Evolutionary conservation across 2,888 invertebrate genomes (phyloP).

Genomic region (Schrankia costaestrigalis): DNA sequence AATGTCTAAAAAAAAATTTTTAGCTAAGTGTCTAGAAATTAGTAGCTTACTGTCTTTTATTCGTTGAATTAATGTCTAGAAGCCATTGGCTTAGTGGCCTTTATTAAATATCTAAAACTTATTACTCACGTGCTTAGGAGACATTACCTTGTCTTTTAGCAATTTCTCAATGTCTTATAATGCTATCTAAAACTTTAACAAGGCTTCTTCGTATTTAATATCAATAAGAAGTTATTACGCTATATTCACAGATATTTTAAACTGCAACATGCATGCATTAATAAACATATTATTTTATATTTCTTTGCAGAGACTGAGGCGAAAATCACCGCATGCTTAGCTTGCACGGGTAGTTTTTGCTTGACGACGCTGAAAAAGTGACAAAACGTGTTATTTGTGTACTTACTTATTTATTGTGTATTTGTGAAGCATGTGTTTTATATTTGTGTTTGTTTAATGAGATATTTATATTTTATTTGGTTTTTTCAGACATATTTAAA

Average conservation of each 20-base stretch:
- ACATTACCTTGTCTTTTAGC: too few species aligned
- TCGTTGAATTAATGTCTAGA: too few species aligned
- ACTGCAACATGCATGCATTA: conserved; percentile 35
- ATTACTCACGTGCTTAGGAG: too few species aligned
- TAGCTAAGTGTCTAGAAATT: too few species aligned
- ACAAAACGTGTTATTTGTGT: conserved; percentile 6
- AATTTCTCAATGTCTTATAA: too few species aligned
- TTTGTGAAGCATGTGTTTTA: conserved; percentile 24
- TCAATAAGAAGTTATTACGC: too few species aligned
- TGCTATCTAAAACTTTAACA: too few species aligned
- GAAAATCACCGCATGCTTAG: conserved; percentile 77
- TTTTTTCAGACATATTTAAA: not conserved
- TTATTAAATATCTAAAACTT: too few species aligned
- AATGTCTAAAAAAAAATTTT: too few species aligned
- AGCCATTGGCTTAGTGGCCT: too few species aligned
- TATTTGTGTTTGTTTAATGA: conserved; percentile 11
- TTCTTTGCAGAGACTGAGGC: conserved; percentile 71
- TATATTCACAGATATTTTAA: not conserved
- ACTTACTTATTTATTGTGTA: conserved; percentile 5
- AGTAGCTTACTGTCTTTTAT: too few species aligned
- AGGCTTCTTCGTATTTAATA: too few species aligned
- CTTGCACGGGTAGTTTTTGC: conserved; percentile 44
- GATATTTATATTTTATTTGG: not conserved
- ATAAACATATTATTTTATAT: conserved; percentile 39
- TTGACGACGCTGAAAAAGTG: conserved; percentile 19